Evolutionary conservation across 1,140 invertebrate species (phyloP).

Genomic region (Camponotus floridanus): DNA sequence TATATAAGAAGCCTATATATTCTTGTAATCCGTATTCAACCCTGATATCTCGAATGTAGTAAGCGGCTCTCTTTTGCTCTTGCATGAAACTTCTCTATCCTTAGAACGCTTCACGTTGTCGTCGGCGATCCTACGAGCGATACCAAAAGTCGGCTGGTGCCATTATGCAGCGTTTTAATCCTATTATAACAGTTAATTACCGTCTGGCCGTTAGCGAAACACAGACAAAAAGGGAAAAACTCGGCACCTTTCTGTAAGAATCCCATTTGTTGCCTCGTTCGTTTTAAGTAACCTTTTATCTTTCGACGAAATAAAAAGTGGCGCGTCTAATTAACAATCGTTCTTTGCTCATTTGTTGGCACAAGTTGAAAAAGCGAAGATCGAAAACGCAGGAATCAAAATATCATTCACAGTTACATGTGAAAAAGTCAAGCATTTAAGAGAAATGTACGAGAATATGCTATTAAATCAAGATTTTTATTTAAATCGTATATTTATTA

Average conservation of each 20-base stretch:
- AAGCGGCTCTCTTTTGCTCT: neutral
- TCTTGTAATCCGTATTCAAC: constrained; percentile 33
- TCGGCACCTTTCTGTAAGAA: constrained; percentile 41
- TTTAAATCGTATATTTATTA: neutral
- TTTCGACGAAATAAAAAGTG: constrained; percentile 41
- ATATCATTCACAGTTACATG: neutral
- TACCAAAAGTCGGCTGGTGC: constrained; percentile 35
- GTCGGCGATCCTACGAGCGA: constrained; percentile 16
- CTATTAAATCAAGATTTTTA: constrained; percentile 6
- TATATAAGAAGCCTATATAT: constrained; percentile 15
- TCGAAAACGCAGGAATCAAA: constrained; percentile 5
- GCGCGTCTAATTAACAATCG: constrained; percentile 36
- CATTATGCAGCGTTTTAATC: constrained; percentile 58
- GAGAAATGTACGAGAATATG: constrained; percentile 6
- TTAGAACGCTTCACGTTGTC: constrained; percentile 24
- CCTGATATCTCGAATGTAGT: constrained; percentile 30
- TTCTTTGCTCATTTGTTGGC: constrained; percentile 29
- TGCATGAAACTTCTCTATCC: constrained; percentile 20
- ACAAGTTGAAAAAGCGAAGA: neutral
- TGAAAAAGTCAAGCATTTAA: constrained; percentile 21
- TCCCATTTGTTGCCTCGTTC: constrained; percentile 44
- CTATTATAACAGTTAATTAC: constrained; percentile 55
- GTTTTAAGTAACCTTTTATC: constrained; percentile 45
- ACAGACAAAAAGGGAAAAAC: constrained; percentile 19
- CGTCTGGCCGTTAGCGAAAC: constrained; percentile 35